Percentiles rank a stretch among this genome's conserved stretches.
Evolutionary conservation across 2,888 invertebrate species (phyloP).

Genomic region (Galeruca laticollis): DNA sequence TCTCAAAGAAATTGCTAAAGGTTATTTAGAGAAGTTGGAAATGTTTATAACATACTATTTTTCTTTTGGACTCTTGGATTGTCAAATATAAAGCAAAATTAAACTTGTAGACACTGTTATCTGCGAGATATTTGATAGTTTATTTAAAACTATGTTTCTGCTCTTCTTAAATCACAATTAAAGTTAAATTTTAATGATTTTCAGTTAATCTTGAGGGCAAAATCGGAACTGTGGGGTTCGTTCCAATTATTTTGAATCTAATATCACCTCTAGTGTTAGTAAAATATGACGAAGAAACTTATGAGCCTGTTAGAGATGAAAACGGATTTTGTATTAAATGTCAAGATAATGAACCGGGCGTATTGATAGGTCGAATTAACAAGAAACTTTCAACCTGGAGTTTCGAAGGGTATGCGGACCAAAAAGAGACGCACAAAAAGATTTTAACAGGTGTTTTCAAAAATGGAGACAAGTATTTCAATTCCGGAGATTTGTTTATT

Average conservation of each 20-base stretch:
- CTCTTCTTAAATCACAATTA: too few relatives aligned
- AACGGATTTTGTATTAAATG: conserved; percentile 83
- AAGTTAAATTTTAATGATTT: conserved; percentile 59
- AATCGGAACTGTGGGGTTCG: conserved; percentile 92
- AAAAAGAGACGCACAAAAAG: conserved; percentile 79
- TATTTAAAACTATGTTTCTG: background rate
- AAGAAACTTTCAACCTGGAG: conserved; percentile 68
- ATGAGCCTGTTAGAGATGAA: conserved; percentile 79
- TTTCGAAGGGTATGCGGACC: conserved; percentile 79
- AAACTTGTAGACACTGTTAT: too few relatives aligned
- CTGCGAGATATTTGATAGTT: background rate
- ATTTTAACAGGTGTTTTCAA: conserved; percentile 79
- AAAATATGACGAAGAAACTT: conserved; percentile 75
- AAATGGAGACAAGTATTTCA: conserved; percentile 90
- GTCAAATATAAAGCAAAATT: too few relatives aligned
- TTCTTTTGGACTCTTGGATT: too few relatives aligned
- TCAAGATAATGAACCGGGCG: conserved; percentile 87
- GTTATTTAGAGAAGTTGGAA: too few relatives aligned
- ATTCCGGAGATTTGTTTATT: conserved; percentile 90
- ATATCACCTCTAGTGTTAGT: conserved; percentile 78
- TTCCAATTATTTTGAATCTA: conserved; percentile 73
- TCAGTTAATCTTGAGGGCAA: conserved; percentile 91
- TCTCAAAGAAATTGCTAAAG: too few relatives aligned
- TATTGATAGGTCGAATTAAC: conserved; percentile 82
- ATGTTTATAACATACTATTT: too few relatives aligned